Conservation (phyloP, 1,140 invertebrate genomes). For the Brachionus rotundiformis region DNA sequence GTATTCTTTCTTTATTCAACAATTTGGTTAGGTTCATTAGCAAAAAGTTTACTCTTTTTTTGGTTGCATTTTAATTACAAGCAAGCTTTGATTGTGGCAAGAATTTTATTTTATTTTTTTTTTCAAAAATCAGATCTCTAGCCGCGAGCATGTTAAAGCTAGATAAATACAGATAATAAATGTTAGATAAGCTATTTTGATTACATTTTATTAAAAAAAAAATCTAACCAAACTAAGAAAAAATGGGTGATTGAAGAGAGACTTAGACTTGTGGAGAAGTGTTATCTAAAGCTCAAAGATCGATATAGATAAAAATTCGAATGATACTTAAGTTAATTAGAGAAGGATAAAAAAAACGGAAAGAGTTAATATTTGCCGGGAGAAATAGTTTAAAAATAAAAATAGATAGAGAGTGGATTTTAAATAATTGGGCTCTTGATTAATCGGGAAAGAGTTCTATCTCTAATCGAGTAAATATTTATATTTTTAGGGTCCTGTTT, state of each 20-base stretch:
- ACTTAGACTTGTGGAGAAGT: not conserved
- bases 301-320: not conserved
- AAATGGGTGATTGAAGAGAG: no score
- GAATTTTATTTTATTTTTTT: no score
- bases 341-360: not conserved
- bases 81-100: not conserved
- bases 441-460: not conserved
- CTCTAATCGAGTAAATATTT: constrained; percentile 8
- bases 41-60: constrained; percentile 1
- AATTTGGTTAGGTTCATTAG: constrained; percentile 4
- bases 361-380: not conserved
- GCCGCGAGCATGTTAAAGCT: not conserved
- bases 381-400: not conserved
- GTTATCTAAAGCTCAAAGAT: not conserved
- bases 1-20: not conserved
- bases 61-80: not conserved
- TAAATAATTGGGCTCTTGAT: constrained; percentile 6
- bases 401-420: no score
- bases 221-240: not conserved
- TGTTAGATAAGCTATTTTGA: not conserved
- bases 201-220: constrained; percentile 9
- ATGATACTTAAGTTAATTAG: not conserved
- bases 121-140: not conserved
- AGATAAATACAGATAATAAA: not conserved
- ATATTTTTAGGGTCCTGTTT: not conserved